Base-by-base conservation (phyloP, 2,113 vertebrate genomes). In the Caranx ignobilis region DNA sequence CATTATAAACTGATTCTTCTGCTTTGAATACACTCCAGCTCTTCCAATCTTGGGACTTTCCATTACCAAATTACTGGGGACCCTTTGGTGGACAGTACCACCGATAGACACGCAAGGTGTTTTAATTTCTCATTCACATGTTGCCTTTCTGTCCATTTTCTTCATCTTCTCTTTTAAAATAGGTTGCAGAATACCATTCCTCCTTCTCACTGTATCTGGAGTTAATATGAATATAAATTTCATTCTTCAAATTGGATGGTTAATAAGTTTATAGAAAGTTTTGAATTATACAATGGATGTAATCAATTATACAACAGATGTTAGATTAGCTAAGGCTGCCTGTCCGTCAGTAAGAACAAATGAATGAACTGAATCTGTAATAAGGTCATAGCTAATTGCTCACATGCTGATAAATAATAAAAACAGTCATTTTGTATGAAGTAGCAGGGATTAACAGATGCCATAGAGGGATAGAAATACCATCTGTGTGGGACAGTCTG, bases 241-340 rank as follows among this genome's bases (percentile, higher is more conserved):
- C 55, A 52, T 54, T 56, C 35, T 60, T 86, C 66, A 83, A 83
- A 83, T 61, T 70, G 43, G 50, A 77, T 73, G 35, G 81, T 78
- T 45, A 83, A 77, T 71, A 83, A 60, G 43, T 83, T 89, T 72
- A 66, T 64, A 70, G 47, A 69, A 86, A 86, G 73, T 83, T 82
- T 65, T 88, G 55, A 84, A 89, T 85, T 75, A 89, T 71, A 79
- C 69, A 85, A 70, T 76, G 74, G 60, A 57, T 75, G 45, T 71
- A 47, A 89, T 93, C 62, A 87, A 83, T 86, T 71, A 82, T 84
- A 35, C 48, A 87, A 57, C 73, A 91, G 77, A 90, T 86, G 83
- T 86, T 84, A 69, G 60, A 86, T 84, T 82, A 87, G 75, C 70
- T 52, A 45, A 70, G 62, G 45, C 63, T 54, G 72, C 32, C 81